A percentile compares a stretch with the other conserved stretches of the same genome.
These are phyloP conservation scores for Vandiemenella viatica DNA, from an alignment of 2,888 invertebrate species.

Conservation along the genomic window DNA sequence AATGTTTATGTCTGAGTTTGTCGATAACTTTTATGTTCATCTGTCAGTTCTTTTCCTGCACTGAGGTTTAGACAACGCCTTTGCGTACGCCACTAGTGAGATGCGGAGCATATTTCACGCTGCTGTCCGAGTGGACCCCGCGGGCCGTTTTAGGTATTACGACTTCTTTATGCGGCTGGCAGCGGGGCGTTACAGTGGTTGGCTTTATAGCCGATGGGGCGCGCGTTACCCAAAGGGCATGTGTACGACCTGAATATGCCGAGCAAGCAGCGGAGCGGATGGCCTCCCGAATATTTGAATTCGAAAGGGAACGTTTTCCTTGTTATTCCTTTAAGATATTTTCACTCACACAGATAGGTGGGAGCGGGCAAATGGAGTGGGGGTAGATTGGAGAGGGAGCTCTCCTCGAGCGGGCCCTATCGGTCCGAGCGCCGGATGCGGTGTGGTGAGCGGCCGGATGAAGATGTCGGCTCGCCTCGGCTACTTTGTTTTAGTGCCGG, in stretches of 20 bases:
- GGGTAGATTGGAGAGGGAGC: too few relatives aligned
- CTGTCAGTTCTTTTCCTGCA: too few relatives aligned
- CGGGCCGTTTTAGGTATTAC: neutral
- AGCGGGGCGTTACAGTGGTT: neutral
- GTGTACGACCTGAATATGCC: neutral
- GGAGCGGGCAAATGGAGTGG: neutral
- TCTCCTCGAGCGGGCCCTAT: too few relatives aligned
- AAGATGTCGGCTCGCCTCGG: neutral
- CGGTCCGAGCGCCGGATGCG: too few relatives aligned
- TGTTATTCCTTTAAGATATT: neutral
- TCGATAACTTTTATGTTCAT: too few relatives aligned
- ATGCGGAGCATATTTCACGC: too few relatives aligned
- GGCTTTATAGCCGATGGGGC: neutral
- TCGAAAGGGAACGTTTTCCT: neutral
- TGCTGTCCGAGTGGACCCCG: too few relatives aligned
- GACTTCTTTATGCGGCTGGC: neutral
- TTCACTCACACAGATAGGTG: neutral
- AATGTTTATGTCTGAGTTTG: too few relatives aligned
- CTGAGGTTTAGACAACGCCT: too few relatives aligned
- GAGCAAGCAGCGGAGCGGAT: neutral
- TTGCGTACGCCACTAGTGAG: too few relatives aligned
- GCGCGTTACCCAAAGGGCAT: neutral
- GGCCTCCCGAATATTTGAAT: neutral
- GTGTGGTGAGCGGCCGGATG: neutral
- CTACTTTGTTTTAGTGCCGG: neutral